A percentile compares a stretch with the other conserved stretches of the same genome.
phyloP scores from a whole-genome alignment of 2,888 invertebrate species.

The Oscheius sp. region DNA sequence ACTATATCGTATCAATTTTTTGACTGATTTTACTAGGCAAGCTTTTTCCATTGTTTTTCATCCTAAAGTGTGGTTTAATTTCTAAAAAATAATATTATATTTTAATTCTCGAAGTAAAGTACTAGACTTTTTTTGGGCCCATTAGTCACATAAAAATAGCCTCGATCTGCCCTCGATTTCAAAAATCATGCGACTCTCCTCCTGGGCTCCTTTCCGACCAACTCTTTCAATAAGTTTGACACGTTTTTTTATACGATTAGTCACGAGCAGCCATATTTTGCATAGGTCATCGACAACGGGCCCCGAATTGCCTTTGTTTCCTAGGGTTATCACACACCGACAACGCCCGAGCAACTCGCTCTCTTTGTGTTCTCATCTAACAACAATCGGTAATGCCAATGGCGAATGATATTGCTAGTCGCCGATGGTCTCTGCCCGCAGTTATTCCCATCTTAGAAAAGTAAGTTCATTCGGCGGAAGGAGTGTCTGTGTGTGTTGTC shows the following conservation, averaged over 20 bases:
- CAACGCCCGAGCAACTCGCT: not conserved
- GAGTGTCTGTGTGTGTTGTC: not conserved
- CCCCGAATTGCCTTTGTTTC: conserved; percentile 20
- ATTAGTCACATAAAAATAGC: too few relatives aligned
- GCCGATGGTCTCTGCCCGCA: conserved; percentile 22
- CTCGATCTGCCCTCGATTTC: too few relatives aligned
- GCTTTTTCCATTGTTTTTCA: too few relatives aligned
- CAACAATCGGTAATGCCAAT: not conserved
- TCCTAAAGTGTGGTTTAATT: too few relatives aligned
- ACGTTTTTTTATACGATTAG: not conserved
- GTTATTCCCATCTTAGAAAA: conserved; percentile 17
- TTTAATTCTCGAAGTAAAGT: too few relatives aligned
- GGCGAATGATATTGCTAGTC: not conserved
- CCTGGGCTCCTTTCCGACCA: too few relatives aligned
- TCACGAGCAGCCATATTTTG: conserved; percentile 27
- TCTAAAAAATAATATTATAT: too few relatives aligned
- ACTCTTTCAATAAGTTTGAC: not conserved
- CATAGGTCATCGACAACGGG: conserved; percentile 19
- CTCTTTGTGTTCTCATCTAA: not conserved
- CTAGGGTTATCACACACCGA: conserved; percentile 17
- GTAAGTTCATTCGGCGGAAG: conserved; percentile 9
- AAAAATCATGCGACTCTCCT: too few relatives aligned
- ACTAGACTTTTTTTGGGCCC: too few relatives aligned
- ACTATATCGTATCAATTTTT: too few relatives aligned
- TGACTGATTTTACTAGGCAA: too few relatives aligned